Evolutionary conservation across 2,797 vertebrate genomes (phyloP).

Genomic region (Rhinella marina): DNA sequence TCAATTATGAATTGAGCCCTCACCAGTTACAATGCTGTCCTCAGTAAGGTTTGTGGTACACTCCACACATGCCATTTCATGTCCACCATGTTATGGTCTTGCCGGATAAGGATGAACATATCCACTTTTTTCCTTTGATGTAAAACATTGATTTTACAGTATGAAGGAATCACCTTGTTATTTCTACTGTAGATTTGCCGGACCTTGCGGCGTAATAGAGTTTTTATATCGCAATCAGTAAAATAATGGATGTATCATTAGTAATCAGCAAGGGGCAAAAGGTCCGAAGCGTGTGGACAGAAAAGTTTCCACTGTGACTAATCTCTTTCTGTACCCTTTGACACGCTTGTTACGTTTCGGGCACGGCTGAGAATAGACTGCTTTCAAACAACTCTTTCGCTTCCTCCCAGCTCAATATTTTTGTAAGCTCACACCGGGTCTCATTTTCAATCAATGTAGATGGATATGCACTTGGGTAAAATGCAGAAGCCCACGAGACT

Average conservation of each 20-base stretch:
- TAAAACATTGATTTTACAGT: slow-evolving; percentile 53
- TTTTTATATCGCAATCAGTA: slow-evolving; percentile 65
- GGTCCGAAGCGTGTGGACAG: slow-evolving; percentile 60
- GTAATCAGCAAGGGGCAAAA: slow-evolving; percentile 60
- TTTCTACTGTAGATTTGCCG: slow-evolving; percentile 42
- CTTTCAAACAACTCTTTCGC: slow-evolving; percentile 45
- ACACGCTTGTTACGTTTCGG: slow-evolving; percentile 57
- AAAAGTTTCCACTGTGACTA: slow-evolving; percentile 64
- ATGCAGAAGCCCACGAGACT: slow-evolving; percentile 11
- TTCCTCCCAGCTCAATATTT: slow-evolving; percentile 30
- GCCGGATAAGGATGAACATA: slow-evolving; percentile 22
- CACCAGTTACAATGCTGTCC: not conserved
- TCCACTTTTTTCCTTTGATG: slow-evolving; percentile 38
- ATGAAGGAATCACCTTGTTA: slow-evolving; percentile 47
- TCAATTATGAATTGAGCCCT: not conserved
- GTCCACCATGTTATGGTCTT: slow-evolving; percentile 14
- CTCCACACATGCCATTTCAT: slow-evolving; percentile 7
- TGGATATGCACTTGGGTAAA: slow-evolving; percentile 43
- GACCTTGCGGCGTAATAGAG: slow-evolving; percentile 50
- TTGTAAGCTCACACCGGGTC: slow-evolving; percentile 19
- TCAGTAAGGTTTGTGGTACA: not conserved
- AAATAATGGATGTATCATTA: slow-evolving; percentile 64
- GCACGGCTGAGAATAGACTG: slow-evolving; percentile 34
- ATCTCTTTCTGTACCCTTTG: slow-evolving; percentile 65
- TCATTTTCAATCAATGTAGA: slow-evolving; percentile 44